These are phyloP conservation scores for Megalurothrips usitatus DNA, from an alignment of 2,888 invertebrate species.

Conservation along the genomic window DNA sequence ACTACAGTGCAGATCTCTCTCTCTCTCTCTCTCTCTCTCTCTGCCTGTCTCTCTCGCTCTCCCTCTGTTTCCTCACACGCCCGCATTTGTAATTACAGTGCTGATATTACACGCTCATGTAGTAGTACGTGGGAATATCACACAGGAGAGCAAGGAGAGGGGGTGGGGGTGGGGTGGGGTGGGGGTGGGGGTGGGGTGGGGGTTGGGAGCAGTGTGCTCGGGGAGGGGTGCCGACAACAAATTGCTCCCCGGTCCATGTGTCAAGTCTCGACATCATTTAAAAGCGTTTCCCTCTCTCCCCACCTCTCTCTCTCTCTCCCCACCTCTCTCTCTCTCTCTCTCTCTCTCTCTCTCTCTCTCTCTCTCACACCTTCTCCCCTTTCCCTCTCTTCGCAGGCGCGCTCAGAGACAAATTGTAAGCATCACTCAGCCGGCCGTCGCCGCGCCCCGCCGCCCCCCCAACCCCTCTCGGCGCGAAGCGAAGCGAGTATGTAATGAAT, in stretches of 20 bases:
- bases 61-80: no score
- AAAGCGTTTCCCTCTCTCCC: background rate
- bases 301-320: no score
- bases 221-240: background rate
- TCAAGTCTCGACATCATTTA: slow-evolving; percentile 11
- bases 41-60: no score
- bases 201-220: no score
- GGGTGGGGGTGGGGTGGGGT: background rate
- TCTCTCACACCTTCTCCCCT: no score
- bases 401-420: background rate
- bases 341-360: background rate
- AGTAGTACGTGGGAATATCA: slow-evolving; percentile 4
- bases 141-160: background rate
- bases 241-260: slow-evolving; percentile 1
- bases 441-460: background rate
- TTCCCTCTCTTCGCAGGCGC: background rate
- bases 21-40: no score
- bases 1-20: no score
- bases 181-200: background rate
- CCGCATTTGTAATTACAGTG: background rate
- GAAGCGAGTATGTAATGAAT: background rate
- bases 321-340: background rate
- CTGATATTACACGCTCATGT: background rate
- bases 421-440: background rate
- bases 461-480: background rate